Base-by-base conservation (phyloP, 2,888 invertebrate genomes). In the Thelaira solivaga region DNA sequence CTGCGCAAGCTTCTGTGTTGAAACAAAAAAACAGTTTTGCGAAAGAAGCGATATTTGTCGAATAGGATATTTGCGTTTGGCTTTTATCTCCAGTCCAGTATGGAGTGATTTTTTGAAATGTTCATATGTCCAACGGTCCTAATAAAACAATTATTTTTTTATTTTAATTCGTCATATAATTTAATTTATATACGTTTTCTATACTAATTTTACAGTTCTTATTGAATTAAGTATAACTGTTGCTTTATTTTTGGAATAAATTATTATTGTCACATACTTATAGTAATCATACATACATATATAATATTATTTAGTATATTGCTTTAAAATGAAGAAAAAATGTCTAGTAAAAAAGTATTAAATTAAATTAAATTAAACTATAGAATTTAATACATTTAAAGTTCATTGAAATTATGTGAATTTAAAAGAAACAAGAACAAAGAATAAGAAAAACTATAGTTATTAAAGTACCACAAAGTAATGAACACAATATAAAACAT, bases 261-360 rank as follows among this genome's bases (percentile, higher is more conserved):
- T 88, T 86, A 87, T 88, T 88, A 88, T 88, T 88, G 87, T 88
- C 87, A 86, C 84, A 86, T 88, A 84, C 86, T 83, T 86, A 86
- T 31, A 78, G 74, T 74, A 71, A 74, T n/a, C n/a, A n/a, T 74
- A 62, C 67, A 61, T 74, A 67, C 29, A 72, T 55, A 67, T 39
- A 61, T 61, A 61, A 34, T 43, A 22, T 29, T 41, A 31, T 45
- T 74, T 74, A 59, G 34, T n/a, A n/a, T 74, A 49, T 61, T 69
- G 39, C 20, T 59, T 69, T 18, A 29, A 62, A 76, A 20, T 1
- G n/a, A n/a, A n/a, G n/a, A 24, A 41, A 62, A 13, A 45, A 13
- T 8, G 41, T 6, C 2, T 18, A 26, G 36, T 29, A 39, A 49
- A 36, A n/a, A 43, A 43, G 20, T 45, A 53, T 59, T 67, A 59